phyloP scores from a whole-genome alignment of 23 tunicate species.

The Styela plicata region DNA sequence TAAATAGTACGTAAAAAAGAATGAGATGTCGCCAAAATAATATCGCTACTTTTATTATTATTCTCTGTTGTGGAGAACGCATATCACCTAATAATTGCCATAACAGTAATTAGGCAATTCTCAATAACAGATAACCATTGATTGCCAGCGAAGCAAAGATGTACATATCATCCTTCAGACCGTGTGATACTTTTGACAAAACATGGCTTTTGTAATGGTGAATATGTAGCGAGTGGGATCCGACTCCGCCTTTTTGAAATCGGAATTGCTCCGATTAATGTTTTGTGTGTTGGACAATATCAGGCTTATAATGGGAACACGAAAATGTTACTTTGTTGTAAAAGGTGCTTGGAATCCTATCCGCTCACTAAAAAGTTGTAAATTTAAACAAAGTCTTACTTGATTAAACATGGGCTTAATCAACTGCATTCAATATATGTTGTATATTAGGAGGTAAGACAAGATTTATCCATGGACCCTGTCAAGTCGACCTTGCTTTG shows the following conservation, averaged over 20 bases:
- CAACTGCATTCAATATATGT: too few relatives aligned
- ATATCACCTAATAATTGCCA: too few relatives aligned
- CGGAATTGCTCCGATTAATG: background rate
- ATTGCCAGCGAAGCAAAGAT: constrained; percentile 7
- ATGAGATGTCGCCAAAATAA: too few relatives aligned
- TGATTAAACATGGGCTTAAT: too few relatives aligned
- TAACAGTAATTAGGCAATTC: background rate
- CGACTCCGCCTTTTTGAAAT: constrained; percentile 11
- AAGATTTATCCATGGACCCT: too few relatives aligned
- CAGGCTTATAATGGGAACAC: constrained; percentile 1
- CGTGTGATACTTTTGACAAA: constrained; percentile 29
- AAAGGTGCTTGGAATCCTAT: background rate
- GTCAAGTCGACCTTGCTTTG: too few relatives aligned
- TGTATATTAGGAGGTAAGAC: too few relatives aligned
- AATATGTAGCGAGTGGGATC: background rate
- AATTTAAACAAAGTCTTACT: too few relatives aligned
- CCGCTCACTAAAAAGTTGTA: too few relatives aligned
- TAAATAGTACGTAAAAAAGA: too few relatives aligned
- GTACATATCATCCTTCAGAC: background rate
- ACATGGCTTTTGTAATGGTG: background rate
- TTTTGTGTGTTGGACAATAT: background rate
- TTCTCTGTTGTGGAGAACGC: too few relatives aligned
- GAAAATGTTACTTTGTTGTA: constrained; percentile 19
- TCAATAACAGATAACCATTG: background rate
- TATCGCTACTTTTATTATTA: too few relatives aligned